A percentile compares a stretch with the other conserved stretches of the same genome.
phyloP scores from a whole-genome alignment of 2,888 invertebrate species.

The Dastarcus helophoroides region DNA sequence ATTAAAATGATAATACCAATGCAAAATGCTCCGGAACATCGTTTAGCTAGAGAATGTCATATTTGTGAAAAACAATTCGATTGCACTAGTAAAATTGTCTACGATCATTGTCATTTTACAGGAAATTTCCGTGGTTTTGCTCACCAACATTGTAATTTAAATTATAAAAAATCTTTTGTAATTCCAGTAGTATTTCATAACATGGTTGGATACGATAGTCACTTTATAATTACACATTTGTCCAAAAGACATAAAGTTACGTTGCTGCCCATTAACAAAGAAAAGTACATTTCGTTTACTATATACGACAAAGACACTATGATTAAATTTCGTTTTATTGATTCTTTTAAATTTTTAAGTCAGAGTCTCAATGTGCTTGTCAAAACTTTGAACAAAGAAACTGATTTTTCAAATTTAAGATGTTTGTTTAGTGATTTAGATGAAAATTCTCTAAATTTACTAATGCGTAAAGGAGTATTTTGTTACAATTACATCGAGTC shows the following conservation, averaged over 20 bases:
- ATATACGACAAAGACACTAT: not conserved
- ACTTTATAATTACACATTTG: conserved; percentile 9
- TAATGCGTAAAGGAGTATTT: conserved; percentile 3
- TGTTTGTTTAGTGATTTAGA: too few relatives aligned
- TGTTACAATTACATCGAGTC: conserved; percentile 1
- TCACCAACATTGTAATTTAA: conserved; percentile 6
- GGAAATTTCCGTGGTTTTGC: too few relatives aligned
- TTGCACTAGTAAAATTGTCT: too few relatives aligned
- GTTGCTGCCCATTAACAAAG: too few relatives aligned
- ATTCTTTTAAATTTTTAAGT: conserved; percentile 9
- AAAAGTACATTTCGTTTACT: conserved; percentile 7
- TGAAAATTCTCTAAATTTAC: conserved; percentile 9
- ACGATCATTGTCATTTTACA: too few relatives aligned
- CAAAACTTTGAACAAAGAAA: conserved; percentile 5
- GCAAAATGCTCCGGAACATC: too few relatives aligned
- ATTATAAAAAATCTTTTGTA: not conserved
- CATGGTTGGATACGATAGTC: conserved; percentile 7
- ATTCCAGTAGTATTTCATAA: conserved; percentile 4
- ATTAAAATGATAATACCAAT: too few relatives aligned
- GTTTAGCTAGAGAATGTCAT: too few relatives aligned
- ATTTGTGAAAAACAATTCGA: too few relatives aligned
- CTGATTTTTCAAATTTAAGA: too few relatives aligned
- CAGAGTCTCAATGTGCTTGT: conserved; percentile 6
- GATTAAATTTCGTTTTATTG: conserved; percentile 8
- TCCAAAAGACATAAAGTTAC: conserved; percentile 2